phyloP scores from a whole-genome alignment of 2,888 invertebrate species.

The Cephus sareptanus region DNA sequence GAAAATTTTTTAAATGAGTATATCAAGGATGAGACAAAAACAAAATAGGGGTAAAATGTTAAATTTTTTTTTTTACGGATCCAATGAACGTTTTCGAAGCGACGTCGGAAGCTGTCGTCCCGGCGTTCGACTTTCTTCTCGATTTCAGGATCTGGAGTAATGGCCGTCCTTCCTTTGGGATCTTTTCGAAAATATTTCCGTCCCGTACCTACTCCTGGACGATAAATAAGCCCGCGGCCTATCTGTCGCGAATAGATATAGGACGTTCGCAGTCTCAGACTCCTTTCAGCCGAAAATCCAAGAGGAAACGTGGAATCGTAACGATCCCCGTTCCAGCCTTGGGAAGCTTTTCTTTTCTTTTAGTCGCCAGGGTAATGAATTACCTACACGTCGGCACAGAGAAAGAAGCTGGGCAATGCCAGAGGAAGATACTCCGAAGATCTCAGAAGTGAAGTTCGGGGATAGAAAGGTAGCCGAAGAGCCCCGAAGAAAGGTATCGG shows the following conservation, averaged over 20 bases:
- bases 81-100: not conserved
- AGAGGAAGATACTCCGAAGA: not conserved
- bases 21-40: not conserved
- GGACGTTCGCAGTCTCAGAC: not conserved
- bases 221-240: not conserved
- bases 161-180: not conserved
- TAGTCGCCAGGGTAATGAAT: conserved; percentile 2
- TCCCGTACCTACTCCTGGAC: not conserved
- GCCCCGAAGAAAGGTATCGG: not conserved
- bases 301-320: not conserved
- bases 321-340: not conserved
- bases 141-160: not conserved
- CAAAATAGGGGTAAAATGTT: not conserved
- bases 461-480: not conserved
- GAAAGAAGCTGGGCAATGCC: not conserved
- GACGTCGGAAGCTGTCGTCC: not conserved
- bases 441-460: not conserved
- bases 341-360: not conserved
- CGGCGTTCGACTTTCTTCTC: not conserved
- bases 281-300: conserved; percentile 3
- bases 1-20: not conserved
- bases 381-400: conserved; percentile 5
- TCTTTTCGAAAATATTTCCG: not conserved
- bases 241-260: not conserved
- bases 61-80: not conserved